Evolutionary conservation across 1,140 invertebrate species (phyloP), one percentile per base, ranked within the genome.

Genomic region (Elymnias hypermnestra): DNA sequence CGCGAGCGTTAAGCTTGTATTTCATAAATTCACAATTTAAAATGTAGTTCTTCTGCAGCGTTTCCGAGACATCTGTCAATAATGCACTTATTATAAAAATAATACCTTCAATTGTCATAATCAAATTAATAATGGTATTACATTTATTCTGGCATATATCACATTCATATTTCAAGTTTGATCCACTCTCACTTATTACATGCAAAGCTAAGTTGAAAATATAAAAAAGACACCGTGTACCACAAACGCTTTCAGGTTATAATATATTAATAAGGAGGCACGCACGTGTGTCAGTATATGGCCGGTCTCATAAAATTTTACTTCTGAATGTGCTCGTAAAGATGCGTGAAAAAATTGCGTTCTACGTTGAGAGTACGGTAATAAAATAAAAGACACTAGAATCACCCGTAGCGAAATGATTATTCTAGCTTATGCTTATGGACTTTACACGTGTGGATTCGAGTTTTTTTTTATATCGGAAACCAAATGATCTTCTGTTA

Each of bases 151-250:
- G 3, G 29, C 29, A 12, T 33, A 12, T 9, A 4, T 29, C 3
- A 29, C 26, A 33, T 33, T 33, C 13, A 33, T 33, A 33, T 33
- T 33, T 33, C 15, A 33, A 6, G 12, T 33, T 33, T 14, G 29
- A 33, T 33, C 29, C 29, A 33, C 29, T 33, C 29, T 33, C 29
- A 6, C 29, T 33, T 33, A 33, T 33, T 33, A 33, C 13, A 33
- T 33, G 29, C 13, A 33, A 33, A 33, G 14, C 13, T 7, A 8
- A 33, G 29, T 33, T 14, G 13, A 33, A 7, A 13, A 15, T 15
- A 33, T 7, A 33, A 33, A 33, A 33, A 33, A 29, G 10, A 8
- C 2, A 29, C 26, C 29, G n/a, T 33, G 29, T 15, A 3, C 13
- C 2, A 2, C 3, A 15, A 15, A 15, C 13, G 8, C 29, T 5